Conservation (phyloP, 2,113 vertebrate species). For the Carassius auratus region DNA sequence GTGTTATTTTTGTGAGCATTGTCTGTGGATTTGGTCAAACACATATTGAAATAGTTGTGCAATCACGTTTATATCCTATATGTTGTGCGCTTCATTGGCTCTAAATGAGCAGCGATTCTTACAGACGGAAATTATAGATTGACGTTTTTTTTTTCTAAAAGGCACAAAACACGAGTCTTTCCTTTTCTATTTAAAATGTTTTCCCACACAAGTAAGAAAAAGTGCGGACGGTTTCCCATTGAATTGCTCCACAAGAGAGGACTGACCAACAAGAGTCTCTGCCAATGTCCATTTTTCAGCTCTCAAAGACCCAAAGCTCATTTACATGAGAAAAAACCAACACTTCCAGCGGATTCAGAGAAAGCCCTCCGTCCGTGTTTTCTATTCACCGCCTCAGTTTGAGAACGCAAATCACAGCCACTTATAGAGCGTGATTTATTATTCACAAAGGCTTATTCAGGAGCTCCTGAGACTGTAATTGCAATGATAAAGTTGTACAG, state of each 20-base stretch:
- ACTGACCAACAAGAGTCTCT: conserved; percentile 49
- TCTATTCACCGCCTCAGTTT: conserved; percentile 41
- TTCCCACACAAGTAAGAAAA: conserved; percentile 50
- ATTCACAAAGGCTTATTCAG: conserved; percentile 52
- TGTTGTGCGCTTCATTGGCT: neutral
- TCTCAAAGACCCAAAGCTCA: conserved; percentile 46
- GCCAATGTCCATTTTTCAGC: conserved; percentile 52
- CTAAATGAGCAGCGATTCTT: neutral
- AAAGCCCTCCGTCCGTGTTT: conserved; percentile 27
- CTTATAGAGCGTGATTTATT: conserved; percentile 39
- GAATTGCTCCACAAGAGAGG: conserved; percentile 38
- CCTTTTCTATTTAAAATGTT: conserved; percentile 12
- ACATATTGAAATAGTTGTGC: neutral
- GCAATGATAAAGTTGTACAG: conserved; percentile 32
- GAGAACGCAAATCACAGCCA: conserved; percentile 20
- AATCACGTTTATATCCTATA: neutral
- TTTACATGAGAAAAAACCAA: conserved; percentile 52
- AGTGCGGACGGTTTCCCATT: conserved; percentile 34
- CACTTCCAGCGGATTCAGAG: conserved; percentile 35
- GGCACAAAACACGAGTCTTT: neutral
- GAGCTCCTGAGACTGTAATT: conserved; percentile 36
- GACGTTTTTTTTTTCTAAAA: neutral
- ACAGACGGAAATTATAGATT: neutral
- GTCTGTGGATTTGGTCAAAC: neutral
- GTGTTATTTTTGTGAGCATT: neutral